Conservation (phyloP, 2,888 invertebrate genomes). For the Netelia virgata region DNA sequence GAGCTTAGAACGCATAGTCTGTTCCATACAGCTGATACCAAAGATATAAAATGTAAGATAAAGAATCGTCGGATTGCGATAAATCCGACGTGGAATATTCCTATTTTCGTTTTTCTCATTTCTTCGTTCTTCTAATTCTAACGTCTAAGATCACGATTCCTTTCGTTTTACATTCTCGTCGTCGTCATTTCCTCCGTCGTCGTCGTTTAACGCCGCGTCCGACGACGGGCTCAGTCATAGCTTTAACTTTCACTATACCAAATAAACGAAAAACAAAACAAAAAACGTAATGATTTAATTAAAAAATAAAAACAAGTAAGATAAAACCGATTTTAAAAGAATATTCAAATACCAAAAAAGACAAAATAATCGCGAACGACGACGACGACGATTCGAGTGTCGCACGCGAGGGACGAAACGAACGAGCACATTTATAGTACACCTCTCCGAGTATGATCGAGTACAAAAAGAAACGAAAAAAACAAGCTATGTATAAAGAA, state of each 20-base stretch:
- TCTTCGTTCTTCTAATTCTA: neutral
- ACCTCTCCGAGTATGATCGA: constrained; percentile 79
- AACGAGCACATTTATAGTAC: constrained; percentile 72
- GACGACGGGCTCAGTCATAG: constrained; percentile 74
- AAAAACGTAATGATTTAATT: constrained; percentile 28
- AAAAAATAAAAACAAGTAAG: constrained; percentile 8
- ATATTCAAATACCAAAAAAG: constrained; percentile 33
- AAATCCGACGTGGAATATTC: constrained; percentile 57
- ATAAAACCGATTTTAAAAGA: constrained; percentile 55
- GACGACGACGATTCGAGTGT: constrained; percentile 33
- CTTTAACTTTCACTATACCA: constrained; percentile 75
- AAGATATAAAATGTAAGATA: constrained; percentile 81
- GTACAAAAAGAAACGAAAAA: constrained; percentile 81
- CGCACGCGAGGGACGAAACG: constrained; percentile 54
- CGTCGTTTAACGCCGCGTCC: constrained; percentile 34
- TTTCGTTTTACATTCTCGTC: constrained; percentile 27
- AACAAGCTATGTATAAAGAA: constrained; percentile 57
- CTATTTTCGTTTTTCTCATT: constrained; percentile 45
- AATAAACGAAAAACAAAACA: constrained; percentile 54
- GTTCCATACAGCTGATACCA: constrained; percentile 84
- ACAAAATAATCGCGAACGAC: constrained; percentile 46
- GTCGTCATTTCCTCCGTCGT: constrained; percentile 46
- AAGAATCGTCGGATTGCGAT: constrained; percentile 56
- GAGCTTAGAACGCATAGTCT: constrained; percentile 71
- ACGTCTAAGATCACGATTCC: neutral